Conservation (phyloP, 2,888 invertebrate genomes). For the Nezara viridula region DNA sequence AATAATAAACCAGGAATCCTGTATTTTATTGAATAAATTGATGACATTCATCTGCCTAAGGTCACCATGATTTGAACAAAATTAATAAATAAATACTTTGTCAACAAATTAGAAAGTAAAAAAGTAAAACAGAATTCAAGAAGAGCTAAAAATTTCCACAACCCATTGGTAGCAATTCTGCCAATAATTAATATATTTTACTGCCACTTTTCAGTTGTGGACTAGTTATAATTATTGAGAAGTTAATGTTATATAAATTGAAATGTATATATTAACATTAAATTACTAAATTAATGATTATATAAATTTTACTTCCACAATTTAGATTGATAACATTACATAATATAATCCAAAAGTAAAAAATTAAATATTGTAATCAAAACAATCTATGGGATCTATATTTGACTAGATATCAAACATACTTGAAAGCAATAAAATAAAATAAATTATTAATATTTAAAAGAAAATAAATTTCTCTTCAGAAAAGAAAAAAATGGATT, state of each 20-base stretch:
- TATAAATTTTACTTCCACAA: too few relatives aligned
- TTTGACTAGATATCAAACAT: neutral
- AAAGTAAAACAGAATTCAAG: neutral
- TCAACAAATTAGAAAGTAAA: neutral
- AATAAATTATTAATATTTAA: too few relatives aligned
- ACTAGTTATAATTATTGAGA: neutral
- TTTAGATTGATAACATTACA: too few relatives aligned
- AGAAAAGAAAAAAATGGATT: too few relatives aligned
- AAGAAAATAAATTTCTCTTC: too few relatives aligned
- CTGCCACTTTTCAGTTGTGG: slow-evolving; percentile 2
- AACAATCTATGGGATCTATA: neutral
- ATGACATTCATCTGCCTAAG: neutral
- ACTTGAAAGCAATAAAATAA: neutral
- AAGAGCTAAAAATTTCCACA: neutral
- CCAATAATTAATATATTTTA: neutral
- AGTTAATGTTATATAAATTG: too few relatives aligned
- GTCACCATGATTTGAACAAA: neutral
- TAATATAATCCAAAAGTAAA: neutral
- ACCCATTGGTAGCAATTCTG: neutral
- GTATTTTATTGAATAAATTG: neutral
- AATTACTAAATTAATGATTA: too few relatives aligned
- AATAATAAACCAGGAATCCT: neutral
- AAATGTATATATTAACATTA: too few relatives aligned
- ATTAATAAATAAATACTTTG: neutral
- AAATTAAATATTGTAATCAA: neutral